Percentiles rank a stretch among this genome's conserved stretches.
Conservation (phyloP, 2,797 vertebrate genomes). For the Lepilemur ruficaudatus region DNA sequence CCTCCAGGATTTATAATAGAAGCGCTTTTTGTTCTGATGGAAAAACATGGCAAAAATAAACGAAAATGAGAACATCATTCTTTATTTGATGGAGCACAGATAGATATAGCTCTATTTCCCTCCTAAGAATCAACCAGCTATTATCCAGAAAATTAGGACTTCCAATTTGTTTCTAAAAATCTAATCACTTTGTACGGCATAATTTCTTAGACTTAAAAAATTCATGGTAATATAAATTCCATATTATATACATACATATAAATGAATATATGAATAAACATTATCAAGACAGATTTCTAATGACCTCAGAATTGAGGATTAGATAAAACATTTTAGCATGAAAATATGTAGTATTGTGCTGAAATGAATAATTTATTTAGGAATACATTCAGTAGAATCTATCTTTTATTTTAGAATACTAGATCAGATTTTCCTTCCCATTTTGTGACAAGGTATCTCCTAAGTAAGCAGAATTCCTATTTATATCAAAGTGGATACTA, state of each 20-base stretch:
- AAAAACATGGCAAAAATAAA: not conserved
- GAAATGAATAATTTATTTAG: constrained; percentile 8
- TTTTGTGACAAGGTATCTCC: not conserved
- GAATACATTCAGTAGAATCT: not conserved
- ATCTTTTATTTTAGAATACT: not conserved
- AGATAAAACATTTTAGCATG: not conserved
- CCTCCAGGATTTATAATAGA: not conserved
- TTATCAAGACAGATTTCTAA: not conserved
- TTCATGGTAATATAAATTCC: not conserved
- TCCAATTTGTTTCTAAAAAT: not conserved
- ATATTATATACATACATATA: not conserved
- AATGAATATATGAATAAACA: not conserved
- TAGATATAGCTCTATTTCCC: not conserved
- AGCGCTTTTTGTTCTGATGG: not conserved
- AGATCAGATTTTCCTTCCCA: not conserved
- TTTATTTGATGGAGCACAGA: not conserved
- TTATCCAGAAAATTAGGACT: not conserved
- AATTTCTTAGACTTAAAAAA: not conserved
- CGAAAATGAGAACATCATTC: not conserved
- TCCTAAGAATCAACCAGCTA: not conserved
- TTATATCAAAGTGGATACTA: not conserved
- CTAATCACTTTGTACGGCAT: not conserved
- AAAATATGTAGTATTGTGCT: not conserved
- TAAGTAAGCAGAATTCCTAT: constrained; percentile 18
- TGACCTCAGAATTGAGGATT: not conserved